Evolutionary conservation across 2,888 invertebrate species (phyloP).

Genomic region (Crioceris asparagi): DNA sequence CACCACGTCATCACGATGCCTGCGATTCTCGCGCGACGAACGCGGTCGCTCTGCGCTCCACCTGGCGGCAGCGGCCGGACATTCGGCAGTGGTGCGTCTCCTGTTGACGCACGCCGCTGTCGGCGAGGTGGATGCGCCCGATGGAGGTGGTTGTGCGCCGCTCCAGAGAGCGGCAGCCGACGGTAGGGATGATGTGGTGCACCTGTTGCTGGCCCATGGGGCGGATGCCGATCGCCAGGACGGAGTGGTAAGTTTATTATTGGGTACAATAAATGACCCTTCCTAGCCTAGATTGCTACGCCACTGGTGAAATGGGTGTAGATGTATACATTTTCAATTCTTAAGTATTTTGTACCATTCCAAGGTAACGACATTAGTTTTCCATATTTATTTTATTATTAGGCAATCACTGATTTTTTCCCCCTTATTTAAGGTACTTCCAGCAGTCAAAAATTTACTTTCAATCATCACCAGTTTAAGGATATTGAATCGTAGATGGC

Average conservation of each 20-base stretch:
- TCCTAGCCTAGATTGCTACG: too few relatives aligned
- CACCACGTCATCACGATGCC: too few relatives aligned
- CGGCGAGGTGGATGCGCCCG: slow-evolving; percentile 42
- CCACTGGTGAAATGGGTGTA: too few relatives aligned
- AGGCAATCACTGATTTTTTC: too few relatives aligned
- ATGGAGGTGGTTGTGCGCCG: slow-evolving; percentile 58
- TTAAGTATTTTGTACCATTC: too few relatives aligned
- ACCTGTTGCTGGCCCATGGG: slow-evolving; percentile 56
- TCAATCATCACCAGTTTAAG: too few relatives aligned
- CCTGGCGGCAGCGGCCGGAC: slow-evolving; percentile 35
- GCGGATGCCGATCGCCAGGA: slow-evolving; percentile 63
- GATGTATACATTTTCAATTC: too few relatives aligned
- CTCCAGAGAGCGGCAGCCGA: slow-evolving; percentile 73
- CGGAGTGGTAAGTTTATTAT: slow-evolving; percentile 49
- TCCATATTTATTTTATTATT: too few relatives aligned
- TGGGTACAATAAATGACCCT: background rate
- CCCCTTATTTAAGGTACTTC: too few relatives aligned
- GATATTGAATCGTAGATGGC: too few relatives aligned
- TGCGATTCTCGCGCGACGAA: slow-evolving; percentile 36
- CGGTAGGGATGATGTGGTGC: slow-evolving; percentile 66
- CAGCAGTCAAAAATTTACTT: too few relatives aligned
- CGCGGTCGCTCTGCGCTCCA: slow-evolving; percentile 35
- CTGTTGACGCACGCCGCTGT: slow-evolving; percentile 36
- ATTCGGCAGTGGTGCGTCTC: slow-evolving; percentile 31
- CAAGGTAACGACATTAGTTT: too few relatives aligned